Base-by-base conservation (phyloP, 2,888 invertebrate genomes). In the Heliconius ismenius region DNA sequence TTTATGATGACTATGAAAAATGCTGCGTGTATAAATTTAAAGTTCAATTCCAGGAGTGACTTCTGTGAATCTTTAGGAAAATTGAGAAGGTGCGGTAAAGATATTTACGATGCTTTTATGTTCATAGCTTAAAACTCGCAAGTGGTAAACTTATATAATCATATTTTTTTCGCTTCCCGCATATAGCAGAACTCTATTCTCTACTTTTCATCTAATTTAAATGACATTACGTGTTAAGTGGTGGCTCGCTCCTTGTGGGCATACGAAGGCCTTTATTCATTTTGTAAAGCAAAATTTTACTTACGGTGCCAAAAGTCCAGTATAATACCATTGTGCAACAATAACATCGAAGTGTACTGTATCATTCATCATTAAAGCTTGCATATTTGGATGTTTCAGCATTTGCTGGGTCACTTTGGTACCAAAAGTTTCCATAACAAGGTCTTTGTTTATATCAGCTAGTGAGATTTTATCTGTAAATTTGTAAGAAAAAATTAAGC, bases 301-400 rank as follows among this genome's bases (percentile, higher is more conserved):
- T 88, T 73, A 91, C 90, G 91, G 90, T 4, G 91, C 88, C 21
- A 91, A 77, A 11, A 91, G 82, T 4, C 87, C 86, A 13, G 85
- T 85, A 79, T 86, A 86, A 79, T 84, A 88, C 91, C 90, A 91
- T 65, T 90, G 88, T 0, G 84, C 89, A 4, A 91, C 58, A 21
- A 91, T 89, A 3, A 83, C 81, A 65, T 91, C 89, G 74, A 88
- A 90, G 9, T 77, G 9, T 15, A 79, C 75, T 0, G 80, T 74
- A 0, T 83, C 73, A 70, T 89, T 85, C 21, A 78, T 77, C 63
- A 91, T 83, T 77, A 91, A 76, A 21, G 80, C 80, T 76, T 84
- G 86, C 43, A 87, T 80, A 3, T 82, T 83, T 0, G 83, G 77
- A 64, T 91, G 89, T n/a, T 84, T 82, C 13, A 90, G 81, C 1